phyloP scores from a whole-genome alignment of 2,113 vertebrate species.

The Cyprinus carpio region DNA sequence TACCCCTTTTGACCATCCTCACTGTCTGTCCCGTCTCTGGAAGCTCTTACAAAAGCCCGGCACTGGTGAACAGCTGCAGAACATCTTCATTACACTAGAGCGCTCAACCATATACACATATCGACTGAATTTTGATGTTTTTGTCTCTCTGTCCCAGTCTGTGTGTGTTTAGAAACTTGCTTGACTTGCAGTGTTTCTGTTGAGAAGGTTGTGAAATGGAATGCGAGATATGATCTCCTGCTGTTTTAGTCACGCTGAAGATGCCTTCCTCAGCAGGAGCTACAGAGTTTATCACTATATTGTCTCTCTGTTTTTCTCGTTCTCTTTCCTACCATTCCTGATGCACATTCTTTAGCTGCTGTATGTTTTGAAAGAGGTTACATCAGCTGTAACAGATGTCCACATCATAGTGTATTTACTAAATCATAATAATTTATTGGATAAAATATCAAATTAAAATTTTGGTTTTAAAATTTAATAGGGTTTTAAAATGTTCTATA shows the following conservation, averaged over 20 bases:
- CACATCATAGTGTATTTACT: background rate
- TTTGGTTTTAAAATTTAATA: background rate
- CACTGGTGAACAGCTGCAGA: background rate
- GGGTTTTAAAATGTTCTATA: too few relatives aligned
- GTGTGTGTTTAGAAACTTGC: constrained; percentile 4
- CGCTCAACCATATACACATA: background rate
- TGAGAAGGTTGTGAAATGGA: constrained; percentile 34
- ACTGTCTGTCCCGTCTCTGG: background rate
- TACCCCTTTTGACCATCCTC: background rate
- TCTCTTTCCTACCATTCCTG: background rate
- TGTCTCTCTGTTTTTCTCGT: background rate
- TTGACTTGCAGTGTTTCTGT: constrained; percentile 2
- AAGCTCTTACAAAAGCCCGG: background rate
- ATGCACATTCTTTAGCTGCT: background rate
- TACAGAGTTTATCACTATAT: constrained; percentile 15
- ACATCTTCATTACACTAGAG: constrained; percentile 16
- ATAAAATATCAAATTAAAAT: background rate
- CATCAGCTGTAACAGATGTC: constrained; percentile 10
- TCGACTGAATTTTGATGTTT: constrained; percentile 8
- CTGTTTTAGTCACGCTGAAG: constrained; percentile 30
- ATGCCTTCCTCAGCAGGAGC: constrained; percentile 34
- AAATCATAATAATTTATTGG: background rate
- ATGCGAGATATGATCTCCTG: constrained; percentile 36
- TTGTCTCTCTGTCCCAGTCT: constrained; percentile 3
- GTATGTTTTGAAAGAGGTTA: constrained; percentile 3